Base-by-base conservation (phyloP, 92 coral and sea anemone genomes). In the Zoanthus sociatus region DNA sequence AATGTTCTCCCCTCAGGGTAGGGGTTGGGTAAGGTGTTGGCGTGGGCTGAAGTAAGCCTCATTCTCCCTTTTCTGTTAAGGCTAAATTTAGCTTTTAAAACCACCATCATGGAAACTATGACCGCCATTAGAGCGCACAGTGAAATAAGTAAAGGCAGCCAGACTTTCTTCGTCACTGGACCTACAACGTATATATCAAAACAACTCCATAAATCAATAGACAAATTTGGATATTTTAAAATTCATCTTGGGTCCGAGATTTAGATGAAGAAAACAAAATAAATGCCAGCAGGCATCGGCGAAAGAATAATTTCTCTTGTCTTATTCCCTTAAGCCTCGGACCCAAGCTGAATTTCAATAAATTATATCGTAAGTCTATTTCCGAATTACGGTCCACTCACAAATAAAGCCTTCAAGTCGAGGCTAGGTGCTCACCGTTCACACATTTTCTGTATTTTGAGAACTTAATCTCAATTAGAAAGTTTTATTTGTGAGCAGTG, bases 1-100 rank as follows among this genome's bases (percentile, higher is more conserved):
- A 94, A 94, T 3, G 94, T 93, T 68, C 91, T 87, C 64, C 91
- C 94, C 42, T 86, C 91, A 48, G 90, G 93, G 88, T 88, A 94
- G 73, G 98, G 90, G 9, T 85, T 71, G 4, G 98, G 92, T 5
- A 94, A 83, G 45, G 46, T 83, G 71, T 94, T 95, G 5, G 93
- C 89, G 61, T 94, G 98, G 54, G 87, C 33, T 6, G 88, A 70
- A 1, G 91, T 94, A 37, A 94, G 91, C 70, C 86, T 73, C 94
- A 94, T 94, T 66, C 95, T 74, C 6, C 93, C 93, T 13, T 89
- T 78, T 50, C 87, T 92, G 68, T 75, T 73, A 31, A 83, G 86
- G 45, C 69, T 16, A 73, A 37, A 73, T 33, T 75, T 83, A 45
- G 77, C 70, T 55, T 71, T 84, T 44, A 87, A 18, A 18, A 79